Evolutionary conservation across 2,113 vertebrate species (phyloP), one percentile per base, ranked within the genome.

Genomic region (Zootoca vivipara): DNA sequence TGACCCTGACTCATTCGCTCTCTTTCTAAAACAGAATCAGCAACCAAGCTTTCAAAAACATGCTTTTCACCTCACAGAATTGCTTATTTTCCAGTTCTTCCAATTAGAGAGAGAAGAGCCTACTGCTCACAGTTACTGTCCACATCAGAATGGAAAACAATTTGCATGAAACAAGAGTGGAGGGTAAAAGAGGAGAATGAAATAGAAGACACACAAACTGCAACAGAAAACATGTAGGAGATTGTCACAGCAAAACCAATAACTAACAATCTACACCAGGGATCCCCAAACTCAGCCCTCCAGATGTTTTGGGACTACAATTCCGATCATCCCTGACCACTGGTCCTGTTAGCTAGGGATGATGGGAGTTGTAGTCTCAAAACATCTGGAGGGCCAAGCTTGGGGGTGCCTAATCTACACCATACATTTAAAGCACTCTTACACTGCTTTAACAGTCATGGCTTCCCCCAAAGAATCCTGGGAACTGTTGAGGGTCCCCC

Each of bases 21-120:
- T 89, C 42, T 90, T 70, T 91, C 30, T 83, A 92, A 85, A 93
- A 86, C 85, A 33, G 8, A 79, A 79, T 79, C 65, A 58, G 58
- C 85, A 87, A 18, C 69, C 70, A 65, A 74, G 33, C 0, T 84
- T 87, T 88, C 90, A 81, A 85, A 73, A 85, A 89, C 83, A 7
- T 20, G 1, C 78, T 20, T 65, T 62, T 35, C 74, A 33, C 8
- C 67, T 77, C 74, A 74, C 15, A 15, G 42, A 89, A 82, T 82
- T 85, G 46, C 82, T 85, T 64, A 87, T 70, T 83, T 67, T 74
- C 28, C 28, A 89, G n/a, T 64, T 85, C 40, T 0, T 3, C n/a
- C 56, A 83, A 82, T 35, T 56, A 26, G 38, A 74, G 52, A 82
- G 33, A n/a, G 30, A 81, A 2, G 58, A 83, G 88, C 24, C 70